Evolutionary conservation across 2,113 vertebrate species (phyloP).

Genomic region (Nycticryphes semicollaris): DNA sequence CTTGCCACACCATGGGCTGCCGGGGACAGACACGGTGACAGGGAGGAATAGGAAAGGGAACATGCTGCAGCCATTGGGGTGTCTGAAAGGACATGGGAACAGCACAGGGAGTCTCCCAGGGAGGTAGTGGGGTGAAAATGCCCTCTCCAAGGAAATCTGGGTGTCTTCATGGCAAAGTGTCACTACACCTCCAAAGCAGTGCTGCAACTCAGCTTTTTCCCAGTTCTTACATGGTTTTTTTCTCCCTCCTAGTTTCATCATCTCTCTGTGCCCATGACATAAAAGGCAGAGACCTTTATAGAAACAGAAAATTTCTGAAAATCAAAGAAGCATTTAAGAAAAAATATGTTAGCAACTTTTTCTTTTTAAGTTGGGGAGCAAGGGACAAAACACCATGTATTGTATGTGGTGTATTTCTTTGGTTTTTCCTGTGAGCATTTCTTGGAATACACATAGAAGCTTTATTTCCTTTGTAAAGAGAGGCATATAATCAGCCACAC

Average conservation of each 20-base stretch:
- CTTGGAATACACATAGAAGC: background rate
- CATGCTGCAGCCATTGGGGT: accelerated
- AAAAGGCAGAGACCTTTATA: background rate
- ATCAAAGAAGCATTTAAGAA: background rate
- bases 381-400: background rate
- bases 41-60: background rate
- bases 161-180: background rate
- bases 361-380: background rate
- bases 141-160: background rate
- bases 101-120: no score
- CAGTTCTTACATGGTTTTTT: background rate
- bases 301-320: background rate
- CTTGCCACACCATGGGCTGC: accelerated
- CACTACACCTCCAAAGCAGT: background rate
- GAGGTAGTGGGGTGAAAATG: background rate
- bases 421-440: background rate
- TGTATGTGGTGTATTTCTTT: background rate
- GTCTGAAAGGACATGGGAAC: background rate
- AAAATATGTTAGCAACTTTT: background rate
- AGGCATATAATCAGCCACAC: background rate
- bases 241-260: background rate
- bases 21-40: accelerated
- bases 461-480: background rate
- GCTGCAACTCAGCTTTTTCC: background rate
- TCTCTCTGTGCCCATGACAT: background rate